Evolutionary conservation across 2,113 vertebrate genomes (phyloP), one percentile per base, ranked within the genome.

Genomic region (Lonchura striata): DNA sequence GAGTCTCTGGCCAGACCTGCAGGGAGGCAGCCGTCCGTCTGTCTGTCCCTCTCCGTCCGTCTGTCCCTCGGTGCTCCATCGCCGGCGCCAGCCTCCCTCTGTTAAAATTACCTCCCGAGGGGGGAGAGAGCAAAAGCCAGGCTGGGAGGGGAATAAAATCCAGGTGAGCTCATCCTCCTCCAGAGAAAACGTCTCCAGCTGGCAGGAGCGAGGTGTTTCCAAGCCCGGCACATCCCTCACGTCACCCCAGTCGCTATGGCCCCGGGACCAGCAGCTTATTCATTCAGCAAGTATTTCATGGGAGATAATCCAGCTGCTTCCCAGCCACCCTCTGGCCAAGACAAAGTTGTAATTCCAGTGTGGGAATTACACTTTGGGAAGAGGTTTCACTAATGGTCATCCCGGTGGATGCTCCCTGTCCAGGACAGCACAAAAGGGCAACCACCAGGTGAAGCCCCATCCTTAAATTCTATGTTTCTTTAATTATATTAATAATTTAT

Each of bases 131-230:
- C 35, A 88, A 91, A 91, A 95, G 6, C 46, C 11, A 2, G 33
- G 77, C 87, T 92, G 95, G 94, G 92, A 96, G 84, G 90, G 92
- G 84, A 93, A 81, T 72, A 69, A 91, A 92, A 91, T 15, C 54
- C 92, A 96, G 95, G 95, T 91, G 94, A 96, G 94, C 87, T 95
- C 92, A 91, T 88, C 82, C 78, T 90, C 77, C 86, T 86, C 91
- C 61, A 1, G 69, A 81, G 54, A 60, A 69, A 92, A 77, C 7
- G 2, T 82, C 92, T 82, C 79, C 20, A n/a, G 90, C 31, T 86
- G 92, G 95, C 94, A 83, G 0, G 9, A 77, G 94, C 3, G 1
- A 82, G 87, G 64, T 22, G 87, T 82, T 94, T 91, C 80, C 90
- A 27, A 91, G 72, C 63, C 92, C 24, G 0, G 87, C 94, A 89